Percentiles rank a stretch among this genome's conserved stretches.
These are phyloP conservation scores for Esox masquinongy DNA, from an alignment of 2,797 vertebrate species.

Conservation along the genomic window DNA sequence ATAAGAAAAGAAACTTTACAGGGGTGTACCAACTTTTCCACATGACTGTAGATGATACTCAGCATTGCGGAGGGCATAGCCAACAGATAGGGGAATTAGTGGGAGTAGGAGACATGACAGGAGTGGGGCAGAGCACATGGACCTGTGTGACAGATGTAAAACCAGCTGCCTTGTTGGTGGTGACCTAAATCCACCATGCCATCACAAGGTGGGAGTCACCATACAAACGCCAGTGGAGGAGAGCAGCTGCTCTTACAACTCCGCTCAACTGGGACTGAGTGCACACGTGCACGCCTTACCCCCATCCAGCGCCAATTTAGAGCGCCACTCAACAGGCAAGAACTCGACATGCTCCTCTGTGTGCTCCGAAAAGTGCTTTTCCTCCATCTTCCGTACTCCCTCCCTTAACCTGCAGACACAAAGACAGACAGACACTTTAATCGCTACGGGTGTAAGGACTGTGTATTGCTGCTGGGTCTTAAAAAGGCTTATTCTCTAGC, in stretches of 20 bases:
- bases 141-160: background rate
- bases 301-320: slow-evolving; percentile 94
- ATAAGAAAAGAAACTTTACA: too few species aligned
- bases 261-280: too few species aligned
- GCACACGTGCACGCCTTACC: slow-evolving; percentile 68
- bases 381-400: slow-evolving; percentile 94
- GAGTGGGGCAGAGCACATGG: background rate
- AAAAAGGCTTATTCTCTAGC: background rate
- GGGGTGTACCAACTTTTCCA: too few species aligned
- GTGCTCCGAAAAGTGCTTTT: slow-evolving; percentile 91
- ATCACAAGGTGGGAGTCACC: too few species aligned
- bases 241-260: slow-evolving; percentile 7
- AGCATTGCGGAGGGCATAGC: background rate
- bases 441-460: background rate
- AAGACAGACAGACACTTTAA: background rate
- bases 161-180: background rate
- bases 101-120: background rate
- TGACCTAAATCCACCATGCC: background rate
- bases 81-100: background rate
- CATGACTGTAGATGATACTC: too few species aligned
- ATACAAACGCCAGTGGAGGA: background rate
- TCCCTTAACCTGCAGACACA: slow-evolving; percentile 87
- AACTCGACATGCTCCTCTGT: slow-evolving; percentile 92
- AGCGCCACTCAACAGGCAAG: slow-evolving; percentile 97
- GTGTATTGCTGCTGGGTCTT: background rate